Evolutionary conservation across 2,888 invertebrate genomes (phyloP).

Genomic region (Drosophila greeni): DNA sequence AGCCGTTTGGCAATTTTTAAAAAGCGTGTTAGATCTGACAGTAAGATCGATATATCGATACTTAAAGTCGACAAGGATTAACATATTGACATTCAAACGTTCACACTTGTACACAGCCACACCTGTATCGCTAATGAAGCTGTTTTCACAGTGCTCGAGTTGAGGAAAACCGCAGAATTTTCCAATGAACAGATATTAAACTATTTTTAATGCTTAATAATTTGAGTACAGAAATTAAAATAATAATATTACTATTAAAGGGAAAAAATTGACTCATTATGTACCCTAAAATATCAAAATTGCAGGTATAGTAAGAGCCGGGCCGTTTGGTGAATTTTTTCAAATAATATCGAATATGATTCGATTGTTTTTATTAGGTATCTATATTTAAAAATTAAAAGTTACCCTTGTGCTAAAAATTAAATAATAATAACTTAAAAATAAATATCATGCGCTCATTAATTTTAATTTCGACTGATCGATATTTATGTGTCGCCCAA

Average conservation of each 20-base stretch:
- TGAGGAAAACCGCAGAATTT: background rate
- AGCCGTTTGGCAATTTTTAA: slow-evolving; percentile 49
- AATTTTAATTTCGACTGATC: background rate
- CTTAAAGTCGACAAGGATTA: background rate
- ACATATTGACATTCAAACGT: background rate
- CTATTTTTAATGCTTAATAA: background rate
- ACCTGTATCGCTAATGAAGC: background rate
- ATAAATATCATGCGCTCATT: background rate
- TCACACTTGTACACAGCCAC: background rate
- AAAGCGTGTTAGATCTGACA: slow-evolving; percentile 27
- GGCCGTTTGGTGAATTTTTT: too few species aligned
- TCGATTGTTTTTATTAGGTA: background rate
- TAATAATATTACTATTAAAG: too few species aligned
- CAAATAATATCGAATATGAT: background rate
- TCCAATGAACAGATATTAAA: background rate
- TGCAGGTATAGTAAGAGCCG: background rate
- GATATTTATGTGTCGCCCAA: background rate
- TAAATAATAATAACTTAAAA: background rate
- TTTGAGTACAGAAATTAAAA: too few species aligned
- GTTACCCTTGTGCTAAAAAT: background rate
- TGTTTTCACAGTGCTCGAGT: background rate
- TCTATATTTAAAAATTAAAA: background rate
- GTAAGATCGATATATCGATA: slow-evolving; percentile 1
- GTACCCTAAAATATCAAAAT: background rate
- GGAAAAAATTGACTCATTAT: too few species aligned